Percentiles rank a stretch among this genome's conserved stretches.
Conservation (phyloP, 2,888 invertebrate genomes). For the Pyrochroa serraticornis region DNA sequence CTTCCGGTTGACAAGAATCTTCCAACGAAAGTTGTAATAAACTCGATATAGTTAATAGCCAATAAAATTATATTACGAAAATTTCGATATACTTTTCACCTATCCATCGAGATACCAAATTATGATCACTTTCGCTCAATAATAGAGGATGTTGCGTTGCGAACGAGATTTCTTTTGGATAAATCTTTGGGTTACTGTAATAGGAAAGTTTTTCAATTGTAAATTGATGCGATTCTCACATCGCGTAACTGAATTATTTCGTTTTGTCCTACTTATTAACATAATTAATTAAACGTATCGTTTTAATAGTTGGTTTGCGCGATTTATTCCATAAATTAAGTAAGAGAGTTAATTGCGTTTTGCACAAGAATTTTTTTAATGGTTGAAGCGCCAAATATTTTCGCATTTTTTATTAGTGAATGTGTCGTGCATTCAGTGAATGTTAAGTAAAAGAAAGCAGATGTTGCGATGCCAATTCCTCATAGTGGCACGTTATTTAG, state of each 20-base stretch:
- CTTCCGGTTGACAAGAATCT: constrained; percentile 21
- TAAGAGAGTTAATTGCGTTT: no score
- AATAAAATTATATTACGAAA: constrained; percentile 3
- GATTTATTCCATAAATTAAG: no score
- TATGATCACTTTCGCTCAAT: constrained; percentile 1
- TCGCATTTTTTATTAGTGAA: no score
- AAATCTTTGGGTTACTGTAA: constrained; percentile 31
- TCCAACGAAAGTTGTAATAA: constrained; percentile 13
- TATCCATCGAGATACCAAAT: neutral
- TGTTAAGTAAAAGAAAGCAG: no score
- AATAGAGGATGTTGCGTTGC: neutral
- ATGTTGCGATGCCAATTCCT: no score
- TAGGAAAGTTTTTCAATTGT: constrained; percentile 2
- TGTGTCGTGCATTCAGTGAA: no score
- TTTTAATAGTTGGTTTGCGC: no score
- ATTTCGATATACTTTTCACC: neutral
- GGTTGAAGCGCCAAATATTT: no score
- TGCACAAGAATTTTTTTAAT: no score
- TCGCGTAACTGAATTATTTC: neutral
- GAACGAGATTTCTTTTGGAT: constrained; percentile 24
- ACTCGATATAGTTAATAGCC: neutral
- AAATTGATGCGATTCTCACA: neutral
- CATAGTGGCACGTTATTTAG: no score
- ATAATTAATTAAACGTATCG: no score
- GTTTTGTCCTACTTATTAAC: no score